Evolutionary conservation across 2,113 vertebrate genomes (phyloP).

Genomic region (Cygnus buccinator): DNA sequence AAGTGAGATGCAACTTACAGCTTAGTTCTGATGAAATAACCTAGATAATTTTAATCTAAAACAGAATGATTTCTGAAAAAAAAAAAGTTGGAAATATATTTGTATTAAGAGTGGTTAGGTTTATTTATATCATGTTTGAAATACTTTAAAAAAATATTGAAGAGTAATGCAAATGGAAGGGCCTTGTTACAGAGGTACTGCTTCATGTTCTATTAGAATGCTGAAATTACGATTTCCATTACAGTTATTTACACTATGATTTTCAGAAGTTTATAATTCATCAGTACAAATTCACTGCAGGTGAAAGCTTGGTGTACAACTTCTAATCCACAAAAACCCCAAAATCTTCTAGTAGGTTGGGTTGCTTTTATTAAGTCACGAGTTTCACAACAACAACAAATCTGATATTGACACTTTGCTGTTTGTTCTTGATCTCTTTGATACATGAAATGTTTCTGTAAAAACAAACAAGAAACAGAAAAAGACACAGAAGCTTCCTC

Average conservation of each 20-base stretch:
- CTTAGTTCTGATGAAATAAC: background rate
- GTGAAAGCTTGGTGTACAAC: background rate
- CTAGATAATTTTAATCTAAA: background rate
- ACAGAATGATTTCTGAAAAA: background rate
- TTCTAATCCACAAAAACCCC: background rate
- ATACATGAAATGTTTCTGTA: background rate
- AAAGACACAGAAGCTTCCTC: background rate
- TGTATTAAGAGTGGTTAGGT: background rate
- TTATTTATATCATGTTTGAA: background rate
- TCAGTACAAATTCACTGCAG: background rate
- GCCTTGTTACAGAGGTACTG: background rate
- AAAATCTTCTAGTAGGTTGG: background rate
- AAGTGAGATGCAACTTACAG: background rate
- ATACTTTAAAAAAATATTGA: background rate
- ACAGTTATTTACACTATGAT: background rate
- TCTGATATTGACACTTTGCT: background rate
- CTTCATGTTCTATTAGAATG: background rate
- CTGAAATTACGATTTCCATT: background rate
- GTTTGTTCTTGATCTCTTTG: background rate
- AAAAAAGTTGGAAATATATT: background rate
- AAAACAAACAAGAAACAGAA: background rate
- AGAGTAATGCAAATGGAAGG: background rate
- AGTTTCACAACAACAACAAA: background rate
- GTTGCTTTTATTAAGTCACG: background rate
- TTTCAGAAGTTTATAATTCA: background rate